Percentiles rank a stretch among this genome's conserved stretches.
phyloP scores from a whole-genome alignment of 2,888 invertebrate species.

The Hyppa rectilinea region DNA sequence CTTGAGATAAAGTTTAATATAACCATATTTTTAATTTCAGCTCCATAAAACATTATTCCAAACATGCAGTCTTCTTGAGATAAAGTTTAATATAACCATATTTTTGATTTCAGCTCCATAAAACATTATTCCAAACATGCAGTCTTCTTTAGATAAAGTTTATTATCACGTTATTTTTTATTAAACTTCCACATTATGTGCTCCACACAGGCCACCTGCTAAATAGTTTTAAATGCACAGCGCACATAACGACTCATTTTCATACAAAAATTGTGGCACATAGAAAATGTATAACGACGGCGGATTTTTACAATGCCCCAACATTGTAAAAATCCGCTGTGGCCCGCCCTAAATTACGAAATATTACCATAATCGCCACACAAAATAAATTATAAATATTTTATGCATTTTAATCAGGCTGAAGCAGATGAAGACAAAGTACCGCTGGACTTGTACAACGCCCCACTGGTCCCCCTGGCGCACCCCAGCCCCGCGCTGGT shows the following conservation, averaged over 20 bases:
- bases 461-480: constrained; percentile 92
- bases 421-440: constrained; percentile 85
- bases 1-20: too few species aligned
- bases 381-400: background rate
- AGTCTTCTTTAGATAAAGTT: background rate
- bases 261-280: too few species aligned
- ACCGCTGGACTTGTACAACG: constrained; percentile 85
- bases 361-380: too few species aligned
- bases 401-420: constrained; percentile 67
- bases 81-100: too few species aligned
- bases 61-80: background rate
- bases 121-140: background rate
- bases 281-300: too few species aligned
- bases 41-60: background rate
- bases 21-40: too few species aligned
- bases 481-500: constrained; percentile 93
- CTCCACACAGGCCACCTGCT: too few species aligned
- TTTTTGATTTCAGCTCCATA: background rate
- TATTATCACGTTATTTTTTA: background rate
- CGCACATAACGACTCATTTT: too few species aligned
- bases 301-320: too few species aligned
- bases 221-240: too few species aligned
- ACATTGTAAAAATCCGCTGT: too few species aligned
- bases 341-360: background rate
- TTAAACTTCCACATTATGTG: too few species aligned